Conservation (phyloP, 2,888 invertebrate genomes). For the Hypomecis atomaria region DNA sequence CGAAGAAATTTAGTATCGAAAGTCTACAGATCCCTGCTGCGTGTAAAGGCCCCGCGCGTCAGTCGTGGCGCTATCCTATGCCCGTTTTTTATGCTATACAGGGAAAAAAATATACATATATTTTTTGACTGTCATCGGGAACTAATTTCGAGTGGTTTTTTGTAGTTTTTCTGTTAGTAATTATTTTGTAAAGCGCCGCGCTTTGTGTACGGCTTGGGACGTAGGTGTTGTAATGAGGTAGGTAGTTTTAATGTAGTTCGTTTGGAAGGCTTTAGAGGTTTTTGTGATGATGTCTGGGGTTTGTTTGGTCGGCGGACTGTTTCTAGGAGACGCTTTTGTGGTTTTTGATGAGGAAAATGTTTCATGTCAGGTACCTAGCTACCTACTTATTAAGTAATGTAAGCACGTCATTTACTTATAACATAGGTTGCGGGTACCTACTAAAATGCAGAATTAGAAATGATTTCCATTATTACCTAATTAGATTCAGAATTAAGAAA, state of each 20-base stretch:
- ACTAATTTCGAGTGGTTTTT: conserved; percentile 81
- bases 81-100: conserved; percentile 52
- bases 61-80: conserved; percentile 69
- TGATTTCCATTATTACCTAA: too few species aligned
- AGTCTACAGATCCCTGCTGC: conserved; percentile 66
- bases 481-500: too few species aligned
- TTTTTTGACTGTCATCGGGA: conserved; percentile 84
- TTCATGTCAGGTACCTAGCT: not conserved
- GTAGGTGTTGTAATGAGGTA: conserved; percentile 24
- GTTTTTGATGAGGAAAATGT: conserved; percentile 9
- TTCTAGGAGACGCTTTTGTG: not conserved
- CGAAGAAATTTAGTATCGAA: conserved; percentile 75
- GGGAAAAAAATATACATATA: conserved; percentile 76
- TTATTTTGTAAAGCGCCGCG: conserved; percentile 73
- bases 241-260: conserved; percentile 25
- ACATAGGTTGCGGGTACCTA: too few species aligned
- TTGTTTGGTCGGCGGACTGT: not conserved
- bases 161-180: conserved; percentile 77
- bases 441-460: too few species aligned
- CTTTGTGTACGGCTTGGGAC: conserved; percentile 34
- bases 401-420: too few species aligned
- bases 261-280: conserved; percentile 15
- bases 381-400: not conserved
- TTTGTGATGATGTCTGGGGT: conserved; percentile 5
- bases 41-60: conserved; percentile 74